Conservation (phyloP, 2,797 vertebrate species). For the Oophaga sylvatica region DNA sequence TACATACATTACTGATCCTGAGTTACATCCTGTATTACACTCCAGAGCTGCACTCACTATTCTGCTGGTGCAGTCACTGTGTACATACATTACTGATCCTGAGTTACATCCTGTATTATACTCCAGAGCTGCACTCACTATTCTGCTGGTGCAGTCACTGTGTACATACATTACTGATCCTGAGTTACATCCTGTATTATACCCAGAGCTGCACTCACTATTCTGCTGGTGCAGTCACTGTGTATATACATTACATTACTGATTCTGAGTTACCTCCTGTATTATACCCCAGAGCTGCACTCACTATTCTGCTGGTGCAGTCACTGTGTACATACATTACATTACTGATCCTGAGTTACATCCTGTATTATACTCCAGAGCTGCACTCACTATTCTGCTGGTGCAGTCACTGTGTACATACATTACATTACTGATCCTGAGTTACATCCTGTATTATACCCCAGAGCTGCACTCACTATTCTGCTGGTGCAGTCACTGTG, state of each 20-base stretch:
- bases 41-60: slow-evolving; percentile 1
- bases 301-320: slow-evolving; percentile 6
- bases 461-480: too few species aligned
- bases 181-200: neutral
- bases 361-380: neutral
- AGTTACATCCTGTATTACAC: neutral
- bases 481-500: too few species aligned
- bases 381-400: slow-evolving; percentile 12
- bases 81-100: slow-evolving; percentile 13
- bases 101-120: neutral
- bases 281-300: neutral
- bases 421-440: too few species aligned
- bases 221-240: slow-evolving; percentile 8
- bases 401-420: neutral
- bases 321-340: neutral
- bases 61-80: slow-evolving; percentile 2
- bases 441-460: too few species aligned
- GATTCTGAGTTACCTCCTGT: neutral
- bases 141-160: slow-evolving; percentile 7
- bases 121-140: slow-evolving; percentile 8
- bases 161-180: neutral
- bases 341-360: neutral
- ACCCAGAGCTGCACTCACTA: slow-evolving; percentile 11
- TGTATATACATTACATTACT: slow-evolving; percentile 9
- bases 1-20: slow-evolving; percentile 8